Base-by-base conservation (phyloP, 92 coral and sea anemone genomes). In the Epizoanthus illoricatus region DNA sequence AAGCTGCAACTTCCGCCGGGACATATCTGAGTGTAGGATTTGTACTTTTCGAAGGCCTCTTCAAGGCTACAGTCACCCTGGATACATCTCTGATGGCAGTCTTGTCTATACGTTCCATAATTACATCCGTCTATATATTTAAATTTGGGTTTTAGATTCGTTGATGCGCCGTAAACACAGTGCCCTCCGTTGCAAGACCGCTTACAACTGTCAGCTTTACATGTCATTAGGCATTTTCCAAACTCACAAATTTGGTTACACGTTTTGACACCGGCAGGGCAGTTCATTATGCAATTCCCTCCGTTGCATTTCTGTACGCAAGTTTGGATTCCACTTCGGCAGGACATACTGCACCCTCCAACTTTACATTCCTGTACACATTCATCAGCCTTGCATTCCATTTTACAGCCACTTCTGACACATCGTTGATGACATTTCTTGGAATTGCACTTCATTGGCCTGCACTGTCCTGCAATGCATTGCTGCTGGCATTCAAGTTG, bases 1-100 rank as follows among this genome's bases (percentile, higher is more conserved):
- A 90, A 87, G 67, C 69, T 81, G 63, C 93, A 90, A 18, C 86
- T 84, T n/a, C 93, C 93, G 4, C 90, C 93, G 24, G 81, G 67
- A 56, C 93, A 90, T 4, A 85, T 70, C 81, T 90, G 93, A 11
- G 75, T 63, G 73, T 89, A 90, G 13, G 87, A 61, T 12, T 90
- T 86, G 71, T 90, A 84, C 59, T 90, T 87, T 74, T 73, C 7
- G 2, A 83, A 56, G 36, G 54, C 86, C 81, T 4, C 64, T 74
- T 49, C 13, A 17, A 89, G 65, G 67, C 19, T 23, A 63, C 89
- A 89, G 24, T 80, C 71, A 4, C 89, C 92, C 5, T 83, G 81
- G 2, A 75, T 59, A 57, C 92, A 89, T 28, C 67, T 64, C 63
- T 89, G 92, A 62, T 76, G 87, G 65, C 84, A 80, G 21, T 74